phyloP scores from a whole-genome alignment of 1,140 invertebrate species.

The Trissolcus basalis region DNA sequence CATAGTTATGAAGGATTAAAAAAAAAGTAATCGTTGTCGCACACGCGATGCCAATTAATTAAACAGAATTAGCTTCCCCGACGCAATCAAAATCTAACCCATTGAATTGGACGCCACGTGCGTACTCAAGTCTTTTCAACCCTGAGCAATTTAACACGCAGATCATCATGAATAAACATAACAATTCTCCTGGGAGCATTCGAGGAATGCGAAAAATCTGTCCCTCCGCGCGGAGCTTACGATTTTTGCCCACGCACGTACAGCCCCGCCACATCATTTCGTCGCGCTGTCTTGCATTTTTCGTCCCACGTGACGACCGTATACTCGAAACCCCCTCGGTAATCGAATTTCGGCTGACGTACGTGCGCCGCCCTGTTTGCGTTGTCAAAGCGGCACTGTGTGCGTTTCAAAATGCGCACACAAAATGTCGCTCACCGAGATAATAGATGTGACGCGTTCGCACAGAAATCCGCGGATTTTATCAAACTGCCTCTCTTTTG shows the following conservation, averaged over 20 bases:
- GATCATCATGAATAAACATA: slow-evolving; percentile 59
- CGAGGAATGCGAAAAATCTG: slow-evolving; percentile 55
- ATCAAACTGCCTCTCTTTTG: slow-evolving; percentile 27
- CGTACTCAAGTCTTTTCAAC: slow-evolving; percentile 33
- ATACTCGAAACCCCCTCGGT: slow-evolving; percentile 50
- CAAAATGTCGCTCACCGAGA: neutral
- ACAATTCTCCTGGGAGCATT: slow-evolving; percentile 49
- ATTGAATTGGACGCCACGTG: slow-evolving; percentile 45
- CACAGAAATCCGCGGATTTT: slow-evolving; percentile 18
- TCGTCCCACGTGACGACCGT: slow-evolving; percentile 49
- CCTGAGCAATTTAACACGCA: slow-evolving; percentile 49
- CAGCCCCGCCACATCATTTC: slow-evolving; percentile 29
- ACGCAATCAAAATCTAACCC: slow-evolving; percentile 45
- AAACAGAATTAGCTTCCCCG: slow-evolving; percentile 39
- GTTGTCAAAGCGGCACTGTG: neutral
- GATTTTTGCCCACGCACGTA: slow-evolving; percentile 41
- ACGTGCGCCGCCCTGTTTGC: slow-evolving; percentile 39
- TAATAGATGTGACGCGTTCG: too few relatives aligned
- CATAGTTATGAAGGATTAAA: too few relatives aligned
- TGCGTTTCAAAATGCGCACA: neutral
- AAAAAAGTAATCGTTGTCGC: slow-evolving; percentile 7
- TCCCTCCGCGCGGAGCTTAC: slow-evolving; percentile 38
- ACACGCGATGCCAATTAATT: slow-evolving; percentile 36
- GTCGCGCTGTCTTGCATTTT: slow-evolving; percentile 14
- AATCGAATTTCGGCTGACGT: slow-evolving; percentile 57